Percentiles rank a stretch among this genome's conserved stretches.
phyloP scores from a whole-genome alignment of 2,113 vertebrate genomes.

The Galbula dea region DNA sequence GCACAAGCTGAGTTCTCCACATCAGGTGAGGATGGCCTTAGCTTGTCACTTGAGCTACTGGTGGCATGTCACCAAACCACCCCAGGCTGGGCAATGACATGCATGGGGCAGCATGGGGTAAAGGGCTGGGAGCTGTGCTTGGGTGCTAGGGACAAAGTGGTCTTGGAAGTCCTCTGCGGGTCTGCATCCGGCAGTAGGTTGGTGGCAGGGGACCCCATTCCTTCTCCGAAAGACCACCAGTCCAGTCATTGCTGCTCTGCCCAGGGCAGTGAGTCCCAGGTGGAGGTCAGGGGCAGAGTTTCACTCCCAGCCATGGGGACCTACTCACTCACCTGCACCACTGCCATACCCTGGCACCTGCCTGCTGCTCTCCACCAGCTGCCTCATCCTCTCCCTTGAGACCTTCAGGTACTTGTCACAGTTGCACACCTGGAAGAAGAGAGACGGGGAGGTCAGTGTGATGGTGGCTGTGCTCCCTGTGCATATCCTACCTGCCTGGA shows the following conservation, averaged over 20 bases:
- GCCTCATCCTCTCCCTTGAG: slow-evolving; percentile 72
- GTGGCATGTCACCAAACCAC: background rate
- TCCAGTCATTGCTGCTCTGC: accelerated
- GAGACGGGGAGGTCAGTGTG: background rate
- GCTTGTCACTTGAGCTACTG: background rate
- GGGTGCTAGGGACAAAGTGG: accelerated
- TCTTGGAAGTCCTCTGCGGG: background rate
- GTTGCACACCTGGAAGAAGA: slow-evolving; percentile 77
- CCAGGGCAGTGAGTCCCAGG: background rate
- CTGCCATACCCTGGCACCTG: accelerated
- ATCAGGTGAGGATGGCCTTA: background rate
- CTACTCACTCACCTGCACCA: background rate
- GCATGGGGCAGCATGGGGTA: background rate
- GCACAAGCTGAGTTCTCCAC: background rate
- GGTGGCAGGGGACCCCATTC: background rate
- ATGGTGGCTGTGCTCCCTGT: accelerated
- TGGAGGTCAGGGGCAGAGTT: accelerated
- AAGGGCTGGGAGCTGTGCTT: background rate
- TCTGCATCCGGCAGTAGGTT: background rate
- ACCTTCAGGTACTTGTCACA: slow-evolving; percentile 80
- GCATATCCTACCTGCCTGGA: background rate
- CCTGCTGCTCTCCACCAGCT: slow-evolving; percentile 68
- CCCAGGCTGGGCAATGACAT: background rate
- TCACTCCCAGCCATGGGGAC: accelerated
- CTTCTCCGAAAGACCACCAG: background rate